These are phyloP conservation scores for Monomorium pharaonis DNA, from an alignment of 1,140 invertebrate genomes.

Conservation along the genomic window DNA sequence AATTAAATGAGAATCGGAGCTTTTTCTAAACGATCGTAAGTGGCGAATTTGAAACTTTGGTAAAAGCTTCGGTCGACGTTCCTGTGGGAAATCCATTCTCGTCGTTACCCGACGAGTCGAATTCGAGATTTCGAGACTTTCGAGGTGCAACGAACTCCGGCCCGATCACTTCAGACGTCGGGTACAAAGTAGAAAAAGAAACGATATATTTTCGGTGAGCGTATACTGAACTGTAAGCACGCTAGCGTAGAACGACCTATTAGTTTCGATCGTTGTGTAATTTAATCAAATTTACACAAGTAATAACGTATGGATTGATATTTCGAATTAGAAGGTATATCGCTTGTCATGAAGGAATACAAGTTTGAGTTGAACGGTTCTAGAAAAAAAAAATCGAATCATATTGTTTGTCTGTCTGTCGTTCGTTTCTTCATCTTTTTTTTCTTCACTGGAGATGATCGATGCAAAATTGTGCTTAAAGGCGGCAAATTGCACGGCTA, in stretches of 20 bases:
- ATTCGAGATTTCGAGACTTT: conserved; percentile 20
- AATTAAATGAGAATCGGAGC: conserved; percentile 29
- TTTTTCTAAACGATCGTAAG: conserved; percentile 6
- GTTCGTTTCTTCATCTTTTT: neutral
- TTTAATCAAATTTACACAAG: conserved; percentile 66
- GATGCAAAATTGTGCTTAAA: neutral
- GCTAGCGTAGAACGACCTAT: conserved; percentile 45
- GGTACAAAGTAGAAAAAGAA: conserved; percentile 16
- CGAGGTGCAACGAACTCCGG: conserved; percentile 35
- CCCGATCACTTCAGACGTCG: neutral
- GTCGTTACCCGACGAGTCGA: neutral
- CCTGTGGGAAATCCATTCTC: conserved; percentile 35
- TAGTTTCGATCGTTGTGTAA: conserved; percentile 46
- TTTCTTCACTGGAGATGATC: neutral
- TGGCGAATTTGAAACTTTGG: conserved; percentile 35
- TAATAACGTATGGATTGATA: conserved; percentile 52
- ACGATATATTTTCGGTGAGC: conserved; percentile 47
- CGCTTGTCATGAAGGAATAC: neutral
- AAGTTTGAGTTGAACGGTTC: conserved; percentile 11
- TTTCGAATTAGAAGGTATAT: conserved; percentile 25
- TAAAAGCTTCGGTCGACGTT: conserved; percentile 14
- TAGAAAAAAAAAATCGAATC: neutral
- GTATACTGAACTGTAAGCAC: conserved; percentile 60
- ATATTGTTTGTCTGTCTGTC: neutral
- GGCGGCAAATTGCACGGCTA: conserved; percentile 28